Percentiles rank a stretch among this genome's conserved stretches.
phyloP scores from a whole-genome alignment of 1,140 invertebrate species.

The Drosophila subobscura region DNA sequence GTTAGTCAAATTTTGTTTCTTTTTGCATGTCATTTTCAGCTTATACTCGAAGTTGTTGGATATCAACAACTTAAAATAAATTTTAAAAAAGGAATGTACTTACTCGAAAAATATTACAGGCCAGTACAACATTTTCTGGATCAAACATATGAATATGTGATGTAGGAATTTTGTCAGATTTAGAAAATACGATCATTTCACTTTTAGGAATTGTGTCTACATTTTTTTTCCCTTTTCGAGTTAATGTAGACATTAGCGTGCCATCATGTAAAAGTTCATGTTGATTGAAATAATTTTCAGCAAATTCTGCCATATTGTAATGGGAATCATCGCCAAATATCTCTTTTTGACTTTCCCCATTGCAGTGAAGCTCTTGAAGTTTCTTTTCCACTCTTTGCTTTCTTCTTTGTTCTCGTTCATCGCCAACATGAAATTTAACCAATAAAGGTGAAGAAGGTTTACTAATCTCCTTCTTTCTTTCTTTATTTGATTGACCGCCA shows the following conservation, averaged over 20 bases:
- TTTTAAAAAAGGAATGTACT: slow-evolving; percentile 20
- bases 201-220: slow-evolving; percentile 93
- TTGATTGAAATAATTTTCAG: slow-evolving; percentile 95
- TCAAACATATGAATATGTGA: slow-evolving; percentile 98
- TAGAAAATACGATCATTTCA: slow-evolving; percentile 96
- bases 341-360: slow-evolving; percentile 84
- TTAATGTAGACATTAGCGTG: slow-evolving; percentile 95
- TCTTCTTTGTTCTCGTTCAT: slow-evolving; percentile 89
- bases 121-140: slow-evolving; percentile 95
- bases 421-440: slow-evolving; percentile 24
- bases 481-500: slow-evolving; percentile 1
- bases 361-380: slow-evolving; percentile 89
- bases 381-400: slow-evolving; percentile 93
- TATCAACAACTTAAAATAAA: too few species aligned
- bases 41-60: too few species aligned
- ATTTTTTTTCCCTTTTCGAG: slow-evolving; percentile 89
- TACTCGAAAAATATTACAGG: slow-evolving; percentile 95
- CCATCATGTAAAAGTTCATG: slow-evolving; percentile 93
- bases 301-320: slow-evolving; percentile 96
- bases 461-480: slow-evolving; percentile 8
- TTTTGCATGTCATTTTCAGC: too few species aligned
- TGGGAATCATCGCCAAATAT: slow-evolving; percentile 84
- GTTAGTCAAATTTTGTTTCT: too few species aligned
- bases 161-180: slow-evolving; percentile 94
- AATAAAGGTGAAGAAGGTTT: neutral